Base-by-base conservation (phyloP, 1,140 invertebrate species). In the Drosophila repleta region DNA sequence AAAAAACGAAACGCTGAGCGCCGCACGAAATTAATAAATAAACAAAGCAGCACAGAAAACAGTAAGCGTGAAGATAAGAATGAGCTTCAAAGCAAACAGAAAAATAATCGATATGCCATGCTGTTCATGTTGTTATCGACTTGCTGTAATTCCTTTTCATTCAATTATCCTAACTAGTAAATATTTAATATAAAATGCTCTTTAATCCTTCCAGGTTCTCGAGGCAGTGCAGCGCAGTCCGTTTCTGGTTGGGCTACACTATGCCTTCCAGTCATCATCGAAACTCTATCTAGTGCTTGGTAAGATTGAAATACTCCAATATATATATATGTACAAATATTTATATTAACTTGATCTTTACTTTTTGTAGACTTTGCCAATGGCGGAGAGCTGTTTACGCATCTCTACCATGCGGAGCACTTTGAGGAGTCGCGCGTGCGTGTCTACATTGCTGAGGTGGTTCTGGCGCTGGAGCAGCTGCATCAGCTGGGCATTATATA, bases 401-500 rank as follows among this genome's bases (percentile, higher is more conserved):
- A 98, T 93, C 92, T 98, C 21, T 98, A 97, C 93, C 95, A 96
- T 91, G 94, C 96, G 67, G 97, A 98, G 89, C 94, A 95, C 76
- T 98, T 98, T 91, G 94, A 94, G 43, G 96, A 98, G 90, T 92
- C 95, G 57, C 95, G 97, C 92, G 97, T 98, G 13, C 93, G 96
- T 72, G 95, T 98, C 85, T 98, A 98, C 90, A 96, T 98, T 56
- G 97, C 96, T 41, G 97, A 99, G 93, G 96, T 99, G 79, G 96
- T 98, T 83, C 93, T 98, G 53, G 97, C 97, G 1, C 91, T 98
- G 32, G 97, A 98, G 92, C 96, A 97, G 92, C 93, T 98, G 52
- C 97, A 98, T 92, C 96, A 96, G 93, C 96, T 97, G 91, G 93
- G 93, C 82, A 98, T 99, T 41, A 99, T 99, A 75, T 99, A 99